Evolutionary conservation across 2,113 vertebrate genomes (phyloP).

Genomic region (Micronycteris hirsuta): DNA sequence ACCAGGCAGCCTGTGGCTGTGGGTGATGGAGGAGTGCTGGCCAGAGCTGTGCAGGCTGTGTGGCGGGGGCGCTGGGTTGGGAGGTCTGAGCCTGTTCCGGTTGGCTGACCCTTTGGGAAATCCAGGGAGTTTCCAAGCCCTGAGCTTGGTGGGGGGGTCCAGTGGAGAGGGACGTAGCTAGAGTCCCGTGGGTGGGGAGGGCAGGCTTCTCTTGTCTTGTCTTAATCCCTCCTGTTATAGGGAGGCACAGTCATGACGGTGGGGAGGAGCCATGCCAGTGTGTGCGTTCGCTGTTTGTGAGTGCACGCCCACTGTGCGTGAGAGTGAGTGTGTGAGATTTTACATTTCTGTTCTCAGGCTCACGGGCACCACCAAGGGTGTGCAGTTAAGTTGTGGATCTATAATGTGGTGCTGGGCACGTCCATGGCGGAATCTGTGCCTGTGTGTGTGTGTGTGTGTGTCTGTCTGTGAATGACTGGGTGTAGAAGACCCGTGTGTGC

Average conservation of each 20-base stretch:
- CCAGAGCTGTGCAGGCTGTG: not conserved
- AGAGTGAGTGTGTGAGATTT: not conserved
- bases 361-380: not conserved
- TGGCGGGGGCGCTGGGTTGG: not conserved
- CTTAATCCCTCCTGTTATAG: not conserved
- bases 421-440: not conserved
- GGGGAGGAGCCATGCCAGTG: not conserved
- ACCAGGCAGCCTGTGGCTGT: not conserved
- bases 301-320: not conserved
- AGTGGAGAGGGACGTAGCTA: not conserved
- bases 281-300: too few relatives aligned
- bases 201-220: not conserved
- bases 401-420: not conserved
- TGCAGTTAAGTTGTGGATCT: not conserved
- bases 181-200: conserved; percentile 28
- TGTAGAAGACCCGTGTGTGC: not conserved
- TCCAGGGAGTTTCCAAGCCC: conserved; percentile 72
- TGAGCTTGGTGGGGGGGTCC: conserved; percentile 41
- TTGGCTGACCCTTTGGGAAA: conserved; percentile 68
- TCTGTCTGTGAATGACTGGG: not conserved
- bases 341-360: not conserved
- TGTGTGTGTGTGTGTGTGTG: not conserved
- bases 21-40: not conserved
- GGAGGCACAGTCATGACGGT: not conserved
- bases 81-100: conserved; percentile 64